These are phyloP conservation scores for Myiagra hebetior DNA, from an alignment of 2,113 vertebrate species.

Conservation along the genomic window DNA sequence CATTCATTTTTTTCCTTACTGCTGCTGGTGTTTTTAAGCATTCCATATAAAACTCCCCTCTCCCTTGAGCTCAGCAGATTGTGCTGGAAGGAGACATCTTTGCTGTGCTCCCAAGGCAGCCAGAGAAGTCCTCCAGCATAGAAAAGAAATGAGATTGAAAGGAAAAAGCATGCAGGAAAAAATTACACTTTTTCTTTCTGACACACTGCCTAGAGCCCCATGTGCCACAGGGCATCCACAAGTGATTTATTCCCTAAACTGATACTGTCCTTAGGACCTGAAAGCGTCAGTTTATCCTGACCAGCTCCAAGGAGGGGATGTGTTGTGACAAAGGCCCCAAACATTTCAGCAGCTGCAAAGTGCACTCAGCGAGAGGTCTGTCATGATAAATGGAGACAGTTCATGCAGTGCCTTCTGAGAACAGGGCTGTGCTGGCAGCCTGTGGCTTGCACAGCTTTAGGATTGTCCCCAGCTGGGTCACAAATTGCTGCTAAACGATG, in stretches of 20 bases:
- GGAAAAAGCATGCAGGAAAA: not conserved
- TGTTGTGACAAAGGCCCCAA: not conserved
- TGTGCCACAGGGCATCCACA: not conserved
- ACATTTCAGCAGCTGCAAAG: not conserved
- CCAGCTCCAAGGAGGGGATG: not conserved
- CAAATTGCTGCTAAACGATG: not conserved
- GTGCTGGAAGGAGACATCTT: not conserved
- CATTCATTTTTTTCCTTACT: not conserved
- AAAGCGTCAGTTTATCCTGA: not conserved
- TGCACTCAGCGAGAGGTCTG: not conserved
- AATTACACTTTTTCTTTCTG: not conserved
- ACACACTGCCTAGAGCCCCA: not conserved
- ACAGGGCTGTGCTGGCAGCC: not conserved
- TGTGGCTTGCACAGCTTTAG: not conserved
- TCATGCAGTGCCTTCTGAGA: not conserved
- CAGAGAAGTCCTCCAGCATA: not conserved
- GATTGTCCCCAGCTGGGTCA: not conserved
- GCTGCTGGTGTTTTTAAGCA: not conserved
- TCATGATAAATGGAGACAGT: not conserved
- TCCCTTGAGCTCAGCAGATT: not conserved
- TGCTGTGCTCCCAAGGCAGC: not conserved
- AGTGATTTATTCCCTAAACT: not conserved
- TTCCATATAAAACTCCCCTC: not conserved
- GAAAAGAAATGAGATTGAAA: not conserved
- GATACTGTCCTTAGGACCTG: not conserved